Evolutionary conservation across 2,113 vertebrate species (phyloP).

Genomic region (Nyctereutes procyonoides): DNA sequence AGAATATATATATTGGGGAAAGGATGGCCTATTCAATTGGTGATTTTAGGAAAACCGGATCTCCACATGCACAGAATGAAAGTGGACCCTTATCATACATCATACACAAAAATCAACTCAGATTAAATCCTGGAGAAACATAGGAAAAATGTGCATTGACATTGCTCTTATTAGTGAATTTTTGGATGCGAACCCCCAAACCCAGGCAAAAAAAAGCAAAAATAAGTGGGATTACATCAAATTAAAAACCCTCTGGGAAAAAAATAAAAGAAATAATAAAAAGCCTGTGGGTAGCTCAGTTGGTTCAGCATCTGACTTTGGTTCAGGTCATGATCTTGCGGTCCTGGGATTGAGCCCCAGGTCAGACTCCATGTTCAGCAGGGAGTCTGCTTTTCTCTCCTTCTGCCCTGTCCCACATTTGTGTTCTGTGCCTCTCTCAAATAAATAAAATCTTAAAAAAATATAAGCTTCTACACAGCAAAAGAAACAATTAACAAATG

Average conservation of each 20-base stretch:
- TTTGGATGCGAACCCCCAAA: neutral
- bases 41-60: neutral
- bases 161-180: neutral
- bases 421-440: neutral
- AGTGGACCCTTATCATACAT: neutral
- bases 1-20: neutral
- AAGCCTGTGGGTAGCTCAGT: neutral
- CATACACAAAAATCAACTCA: no score
- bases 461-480: neutral
- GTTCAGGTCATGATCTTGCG: neutral
- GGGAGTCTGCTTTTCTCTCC: neutral
- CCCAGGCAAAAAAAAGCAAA: neutral
- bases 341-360: neutral
- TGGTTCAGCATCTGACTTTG: neutral
- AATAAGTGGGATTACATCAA: neutral
- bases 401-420: neutral
- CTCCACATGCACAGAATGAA: neutral
- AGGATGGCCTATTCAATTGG: neutral
- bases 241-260: neutral
- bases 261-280: neutral
- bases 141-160: neutral
- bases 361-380: neutral
- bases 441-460: neutral
- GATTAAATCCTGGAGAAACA: neutral
- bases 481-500: neutral